These are phyloP conservation scores for Ischnus inquisitorius DNA, from an alignment of 2,888 invertebrate species.

Conservation along the genomic window DNA sequence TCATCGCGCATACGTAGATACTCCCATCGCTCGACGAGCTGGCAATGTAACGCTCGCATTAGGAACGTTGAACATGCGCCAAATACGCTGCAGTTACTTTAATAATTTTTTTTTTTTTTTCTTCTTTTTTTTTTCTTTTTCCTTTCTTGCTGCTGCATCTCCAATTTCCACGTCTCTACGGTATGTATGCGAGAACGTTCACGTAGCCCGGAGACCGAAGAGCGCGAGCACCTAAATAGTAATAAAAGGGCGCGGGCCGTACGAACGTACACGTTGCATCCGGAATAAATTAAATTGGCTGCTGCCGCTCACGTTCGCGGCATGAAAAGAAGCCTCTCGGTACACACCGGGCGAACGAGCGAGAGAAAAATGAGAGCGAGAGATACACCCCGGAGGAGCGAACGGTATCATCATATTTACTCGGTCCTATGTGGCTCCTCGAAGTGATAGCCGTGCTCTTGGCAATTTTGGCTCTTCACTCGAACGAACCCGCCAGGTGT, in stretches of 20 bases:
- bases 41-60: conserved; percentile 68
- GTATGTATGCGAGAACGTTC: conserved; percentile 17
- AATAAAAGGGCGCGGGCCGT: conserved; percentile 72
- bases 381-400: conserved; percentile 34
- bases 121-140: conserved; percentile 1
- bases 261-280: conserved; percentile 63
- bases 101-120: conserved; percentile 64
- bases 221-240: conserved; percentile 72
- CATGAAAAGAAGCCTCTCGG: conserved; percentile 61
- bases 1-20: conserved; percentile 55
- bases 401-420: conserved; percentile 62
- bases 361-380: conserved; percentile 22
- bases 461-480: conserved; percentile 31
- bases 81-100: conserved; percentile 74
- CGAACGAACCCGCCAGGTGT: conserved; percentile 39
- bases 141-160: conserved; percentile 34
- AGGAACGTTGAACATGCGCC: conserved; percentile 77
- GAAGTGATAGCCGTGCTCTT: conserved; percentile 43
- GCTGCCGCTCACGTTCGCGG: conserved; percentile 56
- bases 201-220: conserved; percentile 46
- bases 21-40: conserved; percentile 57
- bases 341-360: conserved; percentile 34
- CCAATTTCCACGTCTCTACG: conserved; percentile 22
- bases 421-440: conserved; percentile 32
- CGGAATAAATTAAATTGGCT: conserved; percentile 76